These are phyloP conservation scores for Ataeniobius toweri DNA, from an alignment of 2,797 vertebrate species.

Conservation along the genomic window DNA sequence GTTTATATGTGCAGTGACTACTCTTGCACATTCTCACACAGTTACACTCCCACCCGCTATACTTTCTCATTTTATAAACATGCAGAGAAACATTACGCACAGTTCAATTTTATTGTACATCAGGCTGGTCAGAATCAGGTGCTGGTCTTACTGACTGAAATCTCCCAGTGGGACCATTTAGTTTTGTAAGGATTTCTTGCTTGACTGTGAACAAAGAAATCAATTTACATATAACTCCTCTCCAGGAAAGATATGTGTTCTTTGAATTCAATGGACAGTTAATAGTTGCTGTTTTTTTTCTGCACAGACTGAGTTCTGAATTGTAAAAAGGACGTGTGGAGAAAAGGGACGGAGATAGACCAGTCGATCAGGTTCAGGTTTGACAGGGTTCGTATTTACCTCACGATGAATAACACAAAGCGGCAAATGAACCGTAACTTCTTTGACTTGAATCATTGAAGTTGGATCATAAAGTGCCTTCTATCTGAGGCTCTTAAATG, in stretches of 20 bases:
- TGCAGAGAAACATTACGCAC: constrained; percentile 37
- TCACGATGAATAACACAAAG: constrained; percentile 62
- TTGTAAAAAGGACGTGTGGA: not conserved
- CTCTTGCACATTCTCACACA: constrained; percentile 37
- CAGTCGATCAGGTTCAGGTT: constrained; percentile 60
- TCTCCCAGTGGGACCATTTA: constrained; percentile 47
- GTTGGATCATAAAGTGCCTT: constrained; percentile 10
- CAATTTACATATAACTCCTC: constrained; percentile 31
- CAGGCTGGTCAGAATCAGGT: constrained; percentile 9
- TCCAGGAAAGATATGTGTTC: constrained; percentile 8
- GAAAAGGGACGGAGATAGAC: constrained; percentile 32
- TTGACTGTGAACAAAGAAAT: constrained; percentile 39
- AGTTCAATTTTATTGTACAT: constrained; percentile 16
- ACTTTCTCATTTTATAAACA: constrained; percentile 38
- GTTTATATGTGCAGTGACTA: constrained; percentile 47
- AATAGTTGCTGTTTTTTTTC: constrained; percentile 4
- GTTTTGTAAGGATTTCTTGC: constrained; percentile 28
- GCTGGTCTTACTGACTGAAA: constrained; percentile 12
- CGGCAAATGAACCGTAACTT: constrained; percentile 56
- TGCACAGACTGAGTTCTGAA: not conserved
- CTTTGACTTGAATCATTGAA: constrained; percentile 19
- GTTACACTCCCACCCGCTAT: constrained; percentile 17
- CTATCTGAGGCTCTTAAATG: constrained; percentile 1
- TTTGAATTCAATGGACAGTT: constrained; percentile 34
- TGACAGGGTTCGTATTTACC: constrained; percentile 59